Evolutionary conservation across 2,888 invertebrate genomes (phyloP), one percentile per base, ranked within the genome.

Genomic region (Paralinhomoeus sp.): DNA sequence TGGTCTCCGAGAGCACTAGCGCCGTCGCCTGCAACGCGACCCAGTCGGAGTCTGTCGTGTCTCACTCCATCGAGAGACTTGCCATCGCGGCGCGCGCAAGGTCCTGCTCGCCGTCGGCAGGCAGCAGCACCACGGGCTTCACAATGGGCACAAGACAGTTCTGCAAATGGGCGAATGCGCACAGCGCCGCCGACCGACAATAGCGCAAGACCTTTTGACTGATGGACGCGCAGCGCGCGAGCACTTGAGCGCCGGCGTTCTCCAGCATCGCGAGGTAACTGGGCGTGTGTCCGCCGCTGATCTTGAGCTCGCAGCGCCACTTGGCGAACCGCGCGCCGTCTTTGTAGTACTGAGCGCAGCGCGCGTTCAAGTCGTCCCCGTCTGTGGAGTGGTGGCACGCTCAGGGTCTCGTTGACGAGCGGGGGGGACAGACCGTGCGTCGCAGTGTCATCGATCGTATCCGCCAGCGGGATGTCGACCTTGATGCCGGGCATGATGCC

Each of bases 111-210:
- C 97, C 97, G 70, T 99, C 97, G 52, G 87, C n/a, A n/a, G n/a
- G n/a, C n/a, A n/a, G 87, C 54, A 97, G 71, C 36, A 97, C 80
- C 68, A 97, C 97, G 27, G 97, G 97, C 65, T 97, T 97, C 44
- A 97, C 93, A 62, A 97, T 97, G 34, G 97, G 97, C 40, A 97
- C 97, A 62, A 97, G 79, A 52, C 91, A 79, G 69, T 89, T 85
- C 64, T 68, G 50, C 27, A 53, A 49, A 43, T 17, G 38, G 18
- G 12, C n/a, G n/a, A n/a, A n/a, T n/a, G n/a, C n/a, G n/a, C n/a
- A n/a, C n/a, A n/a, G n/a, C n/a, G n/a, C n/a, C n/a, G n/a, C n/a
- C n/a, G n/a, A n/a, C n/a, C n/a, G n/a, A n/a, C n/a, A n/a, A n/a
- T 9, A 5, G 12, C 27, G 12, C 7, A 9, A 27, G 7, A 37